Conservation (phyloP, 1,140 invertebrate species). For the Anthonomus grandis region DNA sequence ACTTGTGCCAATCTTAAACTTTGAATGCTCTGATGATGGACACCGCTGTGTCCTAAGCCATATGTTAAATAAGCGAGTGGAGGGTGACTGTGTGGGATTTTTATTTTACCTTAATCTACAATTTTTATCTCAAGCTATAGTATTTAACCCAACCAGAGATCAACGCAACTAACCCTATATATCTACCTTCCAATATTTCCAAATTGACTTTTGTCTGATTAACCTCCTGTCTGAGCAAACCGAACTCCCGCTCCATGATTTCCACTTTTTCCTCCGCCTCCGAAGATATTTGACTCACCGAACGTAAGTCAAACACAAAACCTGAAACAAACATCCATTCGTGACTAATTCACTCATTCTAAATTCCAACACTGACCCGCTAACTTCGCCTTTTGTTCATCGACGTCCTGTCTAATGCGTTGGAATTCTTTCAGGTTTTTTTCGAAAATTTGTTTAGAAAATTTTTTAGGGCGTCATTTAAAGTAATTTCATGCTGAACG, state of each 20-base stretch:
- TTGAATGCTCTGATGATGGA: no score
- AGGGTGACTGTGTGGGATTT: no score
- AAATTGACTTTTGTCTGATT: slow-evolving; percentile 39
- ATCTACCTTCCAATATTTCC: slow-evolving; percentile 35
- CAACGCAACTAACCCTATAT: not conserved
- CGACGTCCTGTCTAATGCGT: slow-evolving; percentile 44
- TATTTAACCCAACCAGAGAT: no score
- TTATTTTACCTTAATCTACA: no score
- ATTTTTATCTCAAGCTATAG: no score
- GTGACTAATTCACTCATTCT: not conserved
- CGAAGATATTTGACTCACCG: slow-evolving; percentile 38
- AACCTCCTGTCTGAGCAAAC: slow-evolving; percentile 30
- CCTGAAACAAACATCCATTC: slow-evolving; percentile 4
- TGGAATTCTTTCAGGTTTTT: slow-evolving; percentile 47
- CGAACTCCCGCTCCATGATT: slow-evolving; percentile 35
- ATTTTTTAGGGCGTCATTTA: no score
- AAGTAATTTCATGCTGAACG: slow-evolving; percentile 45
- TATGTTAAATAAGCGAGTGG: no score
- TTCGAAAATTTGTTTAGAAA: no score
- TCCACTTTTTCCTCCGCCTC: slow-evolving; percentile 40
- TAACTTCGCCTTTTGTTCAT: slow-evolving; percentile 32
- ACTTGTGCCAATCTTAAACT: no score
- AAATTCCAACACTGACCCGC: no score
- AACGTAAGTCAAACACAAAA: slow-evolving; percentile 38
- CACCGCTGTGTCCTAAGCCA: no score